These are phyloP conservation scores for Irena cyanogastra DNA, from an alignment of 2,113 vertebrate genomes.

Conservation along the genomic window DNA sequence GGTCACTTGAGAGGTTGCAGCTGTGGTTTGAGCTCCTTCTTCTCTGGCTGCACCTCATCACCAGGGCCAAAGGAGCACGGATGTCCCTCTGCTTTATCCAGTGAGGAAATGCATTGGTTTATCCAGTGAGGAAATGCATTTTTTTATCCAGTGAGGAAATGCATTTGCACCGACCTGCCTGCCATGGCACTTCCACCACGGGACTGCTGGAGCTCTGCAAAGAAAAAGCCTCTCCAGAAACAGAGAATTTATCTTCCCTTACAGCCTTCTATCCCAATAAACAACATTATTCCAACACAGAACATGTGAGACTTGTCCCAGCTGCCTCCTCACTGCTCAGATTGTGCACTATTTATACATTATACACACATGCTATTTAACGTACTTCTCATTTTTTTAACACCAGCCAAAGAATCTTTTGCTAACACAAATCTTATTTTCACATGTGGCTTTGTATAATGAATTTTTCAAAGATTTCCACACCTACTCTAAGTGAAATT, in stretches of 20 bases:
- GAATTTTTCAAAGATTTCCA: constrained; percentile 42
- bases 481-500: constrained; percentile 57
- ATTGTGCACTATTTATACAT: not conserved
- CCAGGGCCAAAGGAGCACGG: rapidly evolving
- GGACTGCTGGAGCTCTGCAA: not conserved
- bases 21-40: not conserved
- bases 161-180: rapidly evolving
- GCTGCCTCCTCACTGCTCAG: not conserved
- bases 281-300: not conserved
- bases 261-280: not conserved
- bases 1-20: not conserved
- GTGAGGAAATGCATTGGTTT: not conserved
- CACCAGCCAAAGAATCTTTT: not conserved
- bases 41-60: not conserved
- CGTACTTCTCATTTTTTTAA: not conserved
- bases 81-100: not conserved
- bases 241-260: not conserved
- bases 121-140: not conserved
- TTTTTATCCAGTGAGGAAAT: not conserved
- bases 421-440: constrained; percentile 35
- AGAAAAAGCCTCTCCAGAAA: not conserved
- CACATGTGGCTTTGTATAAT: constrained; percentile 28
- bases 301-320: rapidly evolving
- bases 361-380: not conserved
- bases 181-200: rapidly evolving